Percentiles rank a stretch among this genome's conserved stretches.
These are phyloP conservation scores for Psococerastis gibbosa DNA, from an alignment of 2,888 invertebrate species.

Conservation along the genomic window DNA sequence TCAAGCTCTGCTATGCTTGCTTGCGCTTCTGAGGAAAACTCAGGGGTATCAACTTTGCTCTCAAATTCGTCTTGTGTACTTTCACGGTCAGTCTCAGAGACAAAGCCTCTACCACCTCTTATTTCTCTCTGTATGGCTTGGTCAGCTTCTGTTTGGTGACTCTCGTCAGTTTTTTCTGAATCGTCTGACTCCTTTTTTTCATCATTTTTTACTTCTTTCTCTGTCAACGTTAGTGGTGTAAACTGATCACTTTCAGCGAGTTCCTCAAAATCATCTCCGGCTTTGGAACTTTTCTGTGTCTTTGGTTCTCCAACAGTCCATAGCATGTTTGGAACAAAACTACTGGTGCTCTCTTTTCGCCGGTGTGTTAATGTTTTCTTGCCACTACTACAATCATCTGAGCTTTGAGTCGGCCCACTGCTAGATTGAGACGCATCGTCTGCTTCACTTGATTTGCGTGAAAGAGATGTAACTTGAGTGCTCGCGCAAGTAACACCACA, in stretches of 20 bases:
- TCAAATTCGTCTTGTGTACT: conserved; percentile 23
- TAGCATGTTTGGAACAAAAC: conserved; percentile 20
- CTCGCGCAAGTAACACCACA: conserved; percentile 31
- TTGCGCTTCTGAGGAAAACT: conserved; percentile 24
- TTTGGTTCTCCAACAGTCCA: conserved; percentile 10
- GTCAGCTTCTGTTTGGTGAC: conserved; percentile 28
- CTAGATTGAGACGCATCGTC: conserved; percentile 1
- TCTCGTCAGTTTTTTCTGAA: conserved; percentile 24
- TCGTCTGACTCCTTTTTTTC: conserved; percentile 30
- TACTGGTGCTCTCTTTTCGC: conserved; percentile 33
- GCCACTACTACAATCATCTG: conserved; percentile 21
- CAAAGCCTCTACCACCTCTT: conserved; percentile 24
- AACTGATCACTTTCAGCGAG: conserved; percentile 26
- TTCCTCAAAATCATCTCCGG: conserved; percentile 19
- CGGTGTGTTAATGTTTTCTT: conserved; percentile 31
- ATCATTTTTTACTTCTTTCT: conserved; percentile 27
- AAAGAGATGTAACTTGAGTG: conserved; percentile 34
- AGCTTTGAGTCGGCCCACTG: conserved; percentile 2
- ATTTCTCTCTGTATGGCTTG: conserved; percentile 26
- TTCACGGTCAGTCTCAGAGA: conserved; percentile 27
- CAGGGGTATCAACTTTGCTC: conserved; percentile 25
- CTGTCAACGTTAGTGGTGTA: conserved; percentile 21
- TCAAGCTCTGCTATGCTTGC: conserved; percentile 26
- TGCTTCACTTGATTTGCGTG: conserved; percentile 19
- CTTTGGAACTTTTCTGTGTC: conserved; percentile 17